Base-by-base conservation (phyloP, 2,888 invertebrate genomes). In the Aphodius sticticus region DNA sequence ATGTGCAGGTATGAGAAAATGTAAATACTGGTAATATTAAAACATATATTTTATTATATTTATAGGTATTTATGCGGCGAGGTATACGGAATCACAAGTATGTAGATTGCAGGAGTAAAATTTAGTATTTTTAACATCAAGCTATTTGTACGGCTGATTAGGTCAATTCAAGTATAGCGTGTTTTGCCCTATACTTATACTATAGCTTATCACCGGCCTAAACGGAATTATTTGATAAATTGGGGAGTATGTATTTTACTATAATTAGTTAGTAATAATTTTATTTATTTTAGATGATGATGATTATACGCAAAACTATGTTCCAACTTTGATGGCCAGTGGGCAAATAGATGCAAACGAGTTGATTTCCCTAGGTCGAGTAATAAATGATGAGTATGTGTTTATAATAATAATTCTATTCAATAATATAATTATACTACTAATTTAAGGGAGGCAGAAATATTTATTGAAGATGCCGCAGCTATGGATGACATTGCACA, bases 31-130 rank as follows among this genome's bases (percentile, higher is more conserved):
- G 15, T 37, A 14, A 70, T 6, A 35, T 35, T 7, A 37, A 70
- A 26, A 12, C 15, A 16, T 69, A 53, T 76, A 15, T 76, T 76
- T 69, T 35, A n/a, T n/a, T n/a, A n/a, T n/a, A n/a, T n/a, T n/a
- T n/a, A n/a, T 70, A 77, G 36, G 35, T 77, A 70, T 35, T 9
- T 70, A 6, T 15, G 71, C 69, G 6, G 38, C 38, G 38, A 77
- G 53, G 37, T 16, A 80, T 37, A 70, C 16, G 12, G 81, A n/a
- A n/a, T n/a, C 81, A 0, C 81, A 82, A 53, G 77, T 78, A n/a
- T n/a, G n/a, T n/a, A n/a, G n/a, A n/a, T n/a, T n/a, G n/a, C n/a
- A n/a, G n/a, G n/a, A n/a, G n/a, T n/a, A n/a, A n/a, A n/a, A n/a
- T n/a, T n/a, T n/a, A n/a, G n/a, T n/a, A n/a, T n/a, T n/a, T n/a